A percentile compares a stretch with the other conserved stretches of the same genome.
These are phyloP conservation scores for Esox niger DNA, from an alignment of 2,113 vertebrate species.

Conservation along the genomic window DNA sequence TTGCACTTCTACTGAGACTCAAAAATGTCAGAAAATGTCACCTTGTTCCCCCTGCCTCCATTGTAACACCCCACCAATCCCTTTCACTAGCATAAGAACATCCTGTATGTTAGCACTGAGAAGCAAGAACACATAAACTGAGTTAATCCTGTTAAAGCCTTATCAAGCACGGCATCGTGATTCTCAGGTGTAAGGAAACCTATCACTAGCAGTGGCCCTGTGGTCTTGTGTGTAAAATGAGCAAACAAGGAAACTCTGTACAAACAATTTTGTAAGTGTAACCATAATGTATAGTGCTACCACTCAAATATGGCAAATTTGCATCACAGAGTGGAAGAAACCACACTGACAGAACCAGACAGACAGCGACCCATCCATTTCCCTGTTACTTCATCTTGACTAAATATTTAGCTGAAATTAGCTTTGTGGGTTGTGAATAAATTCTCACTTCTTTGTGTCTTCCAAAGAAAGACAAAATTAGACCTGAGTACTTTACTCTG, in stretches of 20 bases:
- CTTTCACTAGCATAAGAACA: conserved; percentile 50
- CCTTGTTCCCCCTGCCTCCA: not conserved
- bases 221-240: not conserved
- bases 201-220: too few species aligned
- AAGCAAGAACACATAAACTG: conserved; percentile 36
- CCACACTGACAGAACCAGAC: conserved; percentile 16
- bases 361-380: conserved; percentile 9
- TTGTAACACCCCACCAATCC: not conserved
- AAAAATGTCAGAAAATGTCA: not conserved
- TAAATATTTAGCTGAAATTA: too few species aligned
- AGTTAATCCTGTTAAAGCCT: conserved; percentile 70
- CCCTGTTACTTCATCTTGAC: not conserved
- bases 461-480: not conserved
- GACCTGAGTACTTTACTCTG: too few species aligned
- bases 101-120: conserved; percentile 56
- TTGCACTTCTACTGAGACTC: not conserved
- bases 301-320: too few species aligned
- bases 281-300: too few species aligned
- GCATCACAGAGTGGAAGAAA: conserved; percentile 29
- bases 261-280: too few species aligned
- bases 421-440: too few species aligned
- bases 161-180: conserved; percentile 68
- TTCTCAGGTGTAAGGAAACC: conserved; percentile 46
- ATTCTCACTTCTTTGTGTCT: not conserved
- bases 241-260: not conserved